Conservation (phyloP, 2,888 invertebrate species). For the Lasioglossum marginatum region DNA sequence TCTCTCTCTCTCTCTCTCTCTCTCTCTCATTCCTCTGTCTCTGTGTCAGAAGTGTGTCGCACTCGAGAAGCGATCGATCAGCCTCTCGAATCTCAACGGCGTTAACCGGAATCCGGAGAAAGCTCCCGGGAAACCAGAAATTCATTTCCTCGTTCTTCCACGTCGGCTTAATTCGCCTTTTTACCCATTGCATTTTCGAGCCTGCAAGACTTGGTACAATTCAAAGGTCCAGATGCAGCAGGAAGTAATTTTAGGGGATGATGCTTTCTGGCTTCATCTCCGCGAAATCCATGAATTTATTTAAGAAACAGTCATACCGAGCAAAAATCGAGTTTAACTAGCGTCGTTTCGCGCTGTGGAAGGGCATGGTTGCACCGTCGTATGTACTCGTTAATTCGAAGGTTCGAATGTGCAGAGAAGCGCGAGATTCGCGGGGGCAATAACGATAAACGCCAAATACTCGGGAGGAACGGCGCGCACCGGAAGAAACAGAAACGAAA, state of each 20-base stretch:
- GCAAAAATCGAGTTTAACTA: slow-evolving; percentile 8
- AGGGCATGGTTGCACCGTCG: not conserved
- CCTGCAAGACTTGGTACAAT: too few relatives aligned
- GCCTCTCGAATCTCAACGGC: slow-evolving; percentile 2
- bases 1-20: slow-evolving; percentile 24
- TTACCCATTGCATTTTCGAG: not conserved
- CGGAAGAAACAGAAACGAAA: not conserved
- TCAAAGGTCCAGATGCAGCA: not conserved
- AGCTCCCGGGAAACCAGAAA: not conserved
- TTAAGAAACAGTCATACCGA: not conserved
- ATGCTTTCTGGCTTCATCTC: not conserved
- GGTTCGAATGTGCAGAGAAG: slow-evolving; percentile 21
- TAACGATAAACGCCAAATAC: slow-evolving; percentile 48
- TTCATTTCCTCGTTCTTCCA: not conserved
- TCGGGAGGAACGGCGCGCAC: slow-evolving; percentile 6
- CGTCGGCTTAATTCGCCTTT: not conserved
- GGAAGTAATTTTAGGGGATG: not conserved
- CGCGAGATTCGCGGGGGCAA: slow-evolving; percentile 12
- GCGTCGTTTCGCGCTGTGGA: not conserved
- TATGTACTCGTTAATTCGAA: slow-evolving; percentile 29
- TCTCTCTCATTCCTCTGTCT: slow-evolving; percentile 69
- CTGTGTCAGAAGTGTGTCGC: slow-evolving; percentile 1
- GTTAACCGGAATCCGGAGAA: not conserved
- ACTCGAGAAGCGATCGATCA: slow-evolving; percentile 10
- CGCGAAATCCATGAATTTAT: not conserved